phyloP scores from a whole-genome alignment of 2,113 vertebrate species.

The Erinaceus europaeus region DNA sequence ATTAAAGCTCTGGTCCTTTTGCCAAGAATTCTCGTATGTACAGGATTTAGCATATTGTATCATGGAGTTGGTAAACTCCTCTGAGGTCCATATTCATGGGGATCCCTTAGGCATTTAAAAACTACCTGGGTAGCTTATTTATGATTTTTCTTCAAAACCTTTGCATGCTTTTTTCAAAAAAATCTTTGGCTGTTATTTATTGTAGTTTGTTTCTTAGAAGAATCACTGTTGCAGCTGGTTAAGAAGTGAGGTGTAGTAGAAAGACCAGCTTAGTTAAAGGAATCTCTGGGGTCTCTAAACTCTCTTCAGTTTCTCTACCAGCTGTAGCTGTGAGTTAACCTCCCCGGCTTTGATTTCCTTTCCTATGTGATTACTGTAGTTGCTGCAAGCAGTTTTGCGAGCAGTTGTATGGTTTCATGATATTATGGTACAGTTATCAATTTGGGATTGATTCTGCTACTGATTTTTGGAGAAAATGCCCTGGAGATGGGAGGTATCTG shows the following conservation, averaged over 20 bases:
- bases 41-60: neutral
- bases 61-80: neutral
- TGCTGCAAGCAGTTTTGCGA: neutral
- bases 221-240: neutral
- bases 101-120: slow-evolving; percentile 31
- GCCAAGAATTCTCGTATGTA: neutral
- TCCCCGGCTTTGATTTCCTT: slow-evolving; percentile 25
- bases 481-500: neutral
- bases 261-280: neutral
- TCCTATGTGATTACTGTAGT: neutral
- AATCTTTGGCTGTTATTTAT: slow-evolving; percentile 12
- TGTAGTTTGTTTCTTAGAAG: slow-evolving; percentile 36
- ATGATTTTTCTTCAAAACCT: slow-evolving; percentile 40
- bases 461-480: slow-evolving; percentile 42
- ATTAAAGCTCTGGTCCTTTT: neutral
- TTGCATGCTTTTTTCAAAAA: neutral
- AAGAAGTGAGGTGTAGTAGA: neutral
- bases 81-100: neutral
- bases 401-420: neutral
- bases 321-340: neutral
- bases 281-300: neutral
- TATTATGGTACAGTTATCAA: neutral
- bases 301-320: neutral
- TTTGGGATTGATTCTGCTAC: slow-evolving; percentile 10
- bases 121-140: neutral